Percentiles rank a stretch among this genome's conserved stretches.
Conservation (phyloP, 1,140 invertebrate genomes). For the Eciton burchellii region DNA sequence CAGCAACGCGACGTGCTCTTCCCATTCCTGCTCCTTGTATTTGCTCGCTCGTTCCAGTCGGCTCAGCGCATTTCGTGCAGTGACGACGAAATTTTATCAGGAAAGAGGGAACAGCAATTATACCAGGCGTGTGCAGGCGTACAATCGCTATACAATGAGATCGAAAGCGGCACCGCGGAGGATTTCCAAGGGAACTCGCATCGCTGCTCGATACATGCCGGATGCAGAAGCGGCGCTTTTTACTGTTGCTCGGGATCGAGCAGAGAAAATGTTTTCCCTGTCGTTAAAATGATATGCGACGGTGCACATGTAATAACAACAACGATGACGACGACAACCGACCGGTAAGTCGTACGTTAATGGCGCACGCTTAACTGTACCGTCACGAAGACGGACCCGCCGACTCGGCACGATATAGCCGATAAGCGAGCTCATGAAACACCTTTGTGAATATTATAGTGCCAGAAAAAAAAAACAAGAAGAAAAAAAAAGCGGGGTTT, state of each 20-base stretch:
- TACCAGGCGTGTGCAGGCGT: neutral
- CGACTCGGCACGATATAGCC: constrained; percentile 41
- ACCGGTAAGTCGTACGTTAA: constrained; percentile 42
- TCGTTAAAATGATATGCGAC: constrained; percentile 65
- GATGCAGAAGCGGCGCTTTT: constrained; percentile 19
- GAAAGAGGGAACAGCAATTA: constrained; percentile 4
- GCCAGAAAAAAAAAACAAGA: constrained; percentile 15
- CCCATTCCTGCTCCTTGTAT: neutral
- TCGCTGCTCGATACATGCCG: constrained; percentile 39
- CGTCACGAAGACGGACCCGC: constrained; percentile 56
- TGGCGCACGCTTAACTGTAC: constrained; percentile 56
- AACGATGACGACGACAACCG: constrained; percentile 6
- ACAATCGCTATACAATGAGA: constrained; percentile 3
- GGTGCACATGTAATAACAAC: constrained; percentile 50
- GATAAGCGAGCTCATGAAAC: constrained; percentile 63
- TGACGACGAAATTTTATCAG: neutral
- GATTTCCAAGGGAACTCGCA: neutral
- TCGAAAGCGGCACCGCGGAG: constrained; percentile 1
- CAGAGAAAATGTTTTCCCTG: constrained; percentile 35
- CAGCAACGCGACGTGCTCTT: neutral
- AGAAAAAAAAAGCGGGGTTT: constrained; percentile 37
- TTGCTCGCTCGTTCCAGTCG: too few species aligned
- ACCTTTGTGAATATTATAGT: constrained; percentile 42
- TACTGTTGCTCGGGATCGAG: constrained; percentile 29
- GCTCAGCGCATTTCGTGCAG: neutral